phyloP scores from a whole-genome alignment of 2,888 invertebrate genomes.

The Aleiodes leptofemur region DNA sequence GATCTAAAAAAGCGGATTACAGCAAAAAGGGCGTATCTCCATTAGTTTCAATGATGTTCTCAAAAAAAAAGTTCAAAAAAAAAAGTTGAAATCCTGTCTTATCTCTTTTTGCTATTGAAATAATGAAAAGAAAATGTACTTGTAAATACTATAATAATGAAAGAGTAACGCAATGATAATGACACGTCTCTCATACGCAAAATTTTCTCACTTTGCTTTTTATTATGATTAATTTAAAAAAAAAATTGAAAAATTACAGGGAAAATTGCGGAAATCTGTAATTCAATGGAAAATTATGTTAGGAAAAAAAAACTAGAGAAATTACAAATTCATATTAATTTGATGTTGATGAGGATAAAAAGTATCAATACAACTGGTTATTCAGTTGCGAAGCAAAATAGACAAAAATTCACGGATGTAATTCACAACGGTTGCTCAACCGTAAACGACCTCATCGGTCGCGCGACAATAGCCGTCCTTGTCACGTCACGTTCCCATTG shows the following conservation, averaged over 20 bases:
- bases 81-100: background rate
- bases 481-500: slow-evolving; percentile 57
- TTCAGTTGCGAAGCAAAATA: slow-evolving; percentile 5
- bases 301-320: background rate
- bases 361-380: background rate
- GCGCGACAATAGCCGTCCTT: slow-evolving; percentile 56
- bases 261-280: slow-evolving; percentile 2
- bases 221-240: slow-evolving; percentile 7
- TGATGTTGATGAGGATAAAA: background rate
- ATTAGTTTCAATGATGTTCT: no score
- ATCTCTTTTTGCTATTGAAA: no score
- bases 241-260: background rate
- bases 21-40: no score
- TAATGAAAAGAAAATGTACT: background rate
- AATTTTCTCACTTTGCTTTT: slow-evolving; percentile 15
- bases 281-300: background rate
- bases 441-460: slow-evolving; percentile 54
- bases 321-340: slow-evolving; percentile 17
- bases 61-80: background rate
- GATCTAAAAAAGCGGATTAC: no score
- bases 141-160: slow-evolving; percentile 14
- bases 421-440: slow-evolving; percentile 51
- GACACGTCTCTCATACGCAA: slow-evolving; percentile 9
- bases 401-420: slow-evolving; percentile 1
- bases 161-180: slow-evolving; percentile 5